phyloP scores from a whole-genome alignment of 2,888 invertebrate species.

The Neocrepidodera transversa region DNA sequence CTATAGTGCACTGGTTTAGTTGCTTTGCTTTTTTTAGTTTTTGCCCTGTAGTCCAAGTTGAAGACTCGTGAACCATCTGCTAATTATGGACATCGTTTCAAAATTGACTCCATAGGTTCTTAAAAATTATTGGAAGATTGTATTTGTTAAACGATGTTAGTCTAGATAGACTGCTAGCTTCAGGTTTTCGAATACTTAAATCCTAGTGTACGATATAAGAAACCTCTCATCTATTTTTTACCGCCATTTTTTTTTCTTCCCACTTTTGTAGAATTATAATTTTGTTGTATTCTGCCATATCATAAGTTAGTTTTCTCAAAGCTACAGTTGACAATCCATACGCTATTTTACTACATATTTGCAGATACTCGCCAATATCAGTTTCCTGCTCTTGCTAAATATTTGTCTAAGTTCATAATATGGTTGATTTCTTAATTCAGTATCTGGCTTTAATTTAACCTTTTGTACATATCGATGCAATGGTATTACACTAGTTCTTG shows the following conservation, averaged over 20 bases:
- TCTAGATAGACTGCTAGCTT: not conserved
- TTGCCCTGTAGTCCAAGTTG: not conserved
- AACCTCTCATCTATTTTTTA: not conserved
- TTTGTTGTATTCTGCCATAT: conserved; percentile 7
- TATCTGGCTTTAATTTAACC: not conserved
- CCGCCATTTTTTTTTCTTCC: conserved; percentile 10
- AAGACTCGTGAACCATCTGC: not conserved
- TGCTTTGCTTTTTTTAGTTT: not conserved
- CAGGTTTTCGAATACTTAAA: not conserved
- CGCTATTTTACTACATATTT: conserved; percentile 13
- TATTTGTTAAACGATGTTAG: not conserved
- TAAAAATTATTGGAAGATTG: not conserved
- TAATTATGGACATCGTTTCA: conserved; percentile 1
- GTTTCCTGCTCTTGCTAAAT: not conserved
- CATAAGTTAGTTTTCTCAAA: conserved; percentile 14
- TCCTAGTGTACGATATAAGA: conserved; percentile 1
- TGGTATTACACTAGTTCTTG: too few species aligned
- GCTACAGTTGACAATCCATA: conserved; percentile 13
- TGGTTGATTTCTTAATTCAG: not conserved
- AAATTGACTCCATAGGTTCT: not conserved
- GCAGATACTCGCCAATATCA: not conserved
- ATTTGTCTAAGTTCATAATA: too few species aligned
- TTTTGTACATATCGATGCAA: conserved; percentile 3
- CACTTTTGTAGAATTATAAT: conserved; percentile 9
- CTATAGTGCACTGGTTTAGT: too few species aligned